These are phyloP conservation scores for Pluvianellus socialis DNA, from an alignment of 2,113 vertebrate species.

Conservation along the genomic window DNA sequence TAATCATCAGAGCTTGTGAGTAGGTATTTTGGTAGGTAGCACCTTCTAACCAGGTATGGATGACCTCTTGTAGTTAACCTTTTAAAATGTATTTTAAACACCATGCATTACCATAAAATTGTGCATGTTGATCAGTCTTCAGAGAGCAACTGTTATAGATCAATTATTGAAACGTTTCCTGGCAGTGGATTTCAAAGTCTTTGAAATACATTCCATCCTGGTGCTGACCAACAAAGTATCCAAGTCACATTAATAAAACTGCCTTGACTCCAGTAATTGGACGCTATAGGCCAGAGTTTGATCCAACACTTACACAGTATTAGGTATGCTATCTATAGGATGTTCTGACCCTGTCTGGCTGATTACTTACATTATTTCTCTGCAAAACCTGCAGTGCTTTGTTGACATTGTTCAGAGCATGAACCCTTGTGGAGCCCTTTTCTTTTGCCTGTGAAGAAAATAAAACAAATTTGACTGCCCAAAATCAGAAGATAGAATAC, in stretches of 20 bases:
- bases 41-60: neutral
- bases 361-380: conserved; percentile 94
- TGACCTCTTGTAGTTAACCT: neutral
- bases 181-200: neutral
- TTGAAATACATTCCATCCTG: neutral
- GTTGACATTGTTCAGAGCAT: conserved; percentile 99
- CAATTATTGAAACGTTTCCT: neutral
- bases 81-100: neutral
- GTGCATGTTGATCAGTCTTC: neutral
- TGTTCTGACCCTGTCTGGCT: neutral
- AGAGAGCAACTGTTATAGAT: neutral
- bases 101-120: neutral
- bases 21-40: neutral
- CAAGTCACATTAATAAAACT: neutral
- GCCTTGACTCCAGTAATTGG: neutral
- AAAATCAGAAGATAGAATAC: neutral
- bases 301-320: neutral
- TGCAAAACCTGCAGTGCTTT: conserved; percentile 92
- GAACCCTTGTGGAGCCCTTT: conserved; percentile 93
- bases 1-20: neutral
- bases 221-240: neutral
- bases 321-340: neutral
- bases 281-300: neutral
- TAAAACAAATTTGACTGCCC: conserved; percentile 31
- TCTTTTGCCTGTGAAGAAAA: conserved; percentile 88